Evolutionary conservation across 2,113 vertebrate genomes (phyloP).

Genomic region (Mesembrinibis cayennensis): DNA sequence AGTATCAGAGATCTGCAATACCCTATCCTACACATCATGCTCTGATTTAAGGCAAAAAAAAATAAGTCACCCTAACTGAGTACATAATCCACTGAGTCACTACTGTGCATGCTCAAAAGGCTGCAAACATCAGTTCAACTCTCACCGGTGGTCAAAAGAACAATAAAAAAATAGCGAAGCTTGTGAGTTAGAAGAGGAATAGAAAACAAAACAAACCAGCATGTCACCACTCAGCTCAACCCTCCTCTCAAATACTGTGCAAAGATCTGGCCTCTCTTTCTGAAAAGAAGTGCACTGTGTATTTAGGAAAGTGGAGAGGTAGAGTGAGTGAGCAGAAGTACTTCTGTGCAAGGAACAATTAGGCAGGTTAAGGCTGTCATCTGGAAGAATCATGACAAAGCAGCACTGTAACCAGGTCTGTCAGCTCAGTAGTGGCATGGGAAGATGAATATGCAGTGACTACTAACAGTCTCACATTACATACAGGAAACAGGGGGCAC

Average conservation of each 20-base stretch:
- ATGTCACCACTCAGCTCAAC: not conserved
- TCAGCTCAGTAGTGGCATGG: not conserved
- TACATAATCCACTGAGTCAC: not conserved
- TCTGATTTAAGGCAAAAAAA: not conserved
- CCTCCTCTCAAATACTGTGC: not conserved
- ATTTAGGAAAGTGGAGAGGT: not conserved
- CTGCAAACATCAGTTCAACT: not conserved
- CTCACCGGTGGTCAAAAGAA: not conserved
- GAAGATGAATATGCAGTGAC: not conserved
- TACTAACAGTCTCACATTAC: not conserved
- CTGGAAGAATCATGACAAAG: not conserved
- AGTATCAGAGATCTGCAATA: not conserved
- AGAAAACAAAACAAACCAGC: not conserved
- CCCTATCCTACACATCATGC: not conserved
- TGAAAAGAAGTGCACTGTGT: not conserved
- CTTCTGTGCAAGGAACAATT: not conserved
- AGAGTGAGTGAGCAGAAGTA: not conserved
- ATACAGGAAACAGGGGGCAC: not conserved
- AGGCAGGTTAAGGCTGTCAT: not conserved
- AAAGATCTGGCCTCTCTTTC: not conserved
- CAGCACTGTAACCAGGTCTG: not conserved
- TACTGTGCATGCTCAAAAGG: not conserved
- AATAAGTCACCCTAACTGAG: not conserved
- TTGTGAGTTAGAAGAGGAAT: not conserved
- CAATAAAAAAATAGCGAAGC: not conserved